Conservation (phyloP, 2,888 invertebrate genomes). For the Callyntrura sp. region DNA sequence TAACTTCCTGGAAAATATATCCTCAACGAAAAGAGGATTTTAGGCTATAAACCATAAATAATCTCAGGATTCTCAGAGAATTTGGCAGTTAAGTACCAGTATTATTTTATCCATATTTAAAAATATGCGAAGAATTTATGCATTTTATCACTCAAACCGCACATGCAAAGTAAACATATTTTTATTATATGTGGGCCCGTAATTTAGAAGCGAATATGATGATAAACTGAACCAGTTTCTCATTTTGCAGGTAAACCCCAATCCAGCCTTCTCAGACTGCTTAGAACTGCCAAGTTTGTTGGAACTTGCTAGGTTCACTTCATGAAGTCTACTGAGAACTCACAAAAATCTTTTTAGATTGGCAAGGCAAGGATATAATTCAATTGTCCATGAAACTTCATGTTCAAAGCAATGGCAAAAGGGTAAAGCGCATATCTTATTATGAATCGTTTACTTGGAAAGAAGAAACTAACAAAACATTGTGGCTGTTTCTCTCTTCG, state of each 20-base stretch:
- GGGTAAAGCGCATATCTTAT: neutral
- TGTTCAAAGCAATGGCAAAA: constrained; percentile 18
- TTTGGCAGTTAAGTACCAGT: neutral
- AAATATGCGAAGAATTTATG: neutral
- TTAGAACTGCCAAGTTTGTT: constrained; percentile 55
- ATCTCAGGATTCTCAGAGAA: neutral
- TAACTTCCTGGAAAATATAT: neutral
- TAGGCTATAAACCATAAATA: neutral
- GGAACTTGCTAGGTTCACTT: constrained; percentile 65
- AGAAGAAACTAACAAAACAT: constrained; percentile 41
- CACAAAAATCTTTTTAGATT: constrained; percentile 59
- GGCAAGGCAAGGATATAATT: constrained; percentile 65
- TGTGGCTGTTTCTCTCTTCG: constrained; percentile 1
- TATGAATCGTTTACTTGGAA: neutral
- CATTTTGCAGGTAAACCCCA: constrained; percentile 35
- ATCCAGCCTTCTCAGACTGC: neutral
- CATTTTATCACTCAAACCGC: neutral
- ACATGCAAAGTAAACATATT: neutral
- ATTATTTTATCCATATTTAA: neutral
- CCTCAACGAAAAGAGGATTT: neutral
- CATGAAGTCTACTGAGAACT: constrained; percentile 55
- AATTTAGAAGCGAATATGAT: neutral
- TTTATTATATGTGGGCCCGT: too few relatives aligned
- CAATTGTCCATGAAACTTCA: constrained; percentile 71
- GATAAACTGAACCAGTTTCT: neutral